Evolutionary conservation across 1,140 invertebrate species (phyloP), one percentile per base, ranked within the genome.

Genomic region (Sogatella furcifera): DNA sequence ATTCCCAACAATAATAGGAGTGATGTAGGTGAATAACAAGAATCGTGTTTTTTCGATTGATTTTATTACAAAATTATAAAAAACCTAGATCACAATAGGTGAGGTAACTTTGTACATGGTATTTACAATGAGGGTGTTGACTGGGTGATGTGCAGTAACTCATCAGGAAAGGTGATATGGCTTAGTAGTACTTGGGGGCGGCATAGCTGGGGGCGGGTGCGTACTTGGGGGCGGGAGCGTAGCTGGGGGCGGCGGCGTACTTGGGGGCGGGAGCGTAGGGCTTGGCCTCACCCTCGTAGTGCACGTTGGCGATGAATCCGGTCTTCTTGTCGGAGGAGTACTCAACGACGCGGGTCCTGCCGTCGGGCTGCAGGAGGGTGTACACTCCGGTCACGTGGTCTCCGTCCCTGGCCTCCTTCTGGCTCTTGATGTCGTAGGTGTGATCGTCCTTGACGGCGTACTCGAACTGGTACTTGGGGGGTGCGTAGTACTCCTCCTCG

Each of bases 351-450:
- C 79, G 71, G n/a, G 76, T 63, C 43, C 77, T 75, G 61, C 79
- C 79, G 55, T 66, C 63, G 4, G 61, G 60, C 17, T 66, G 55
- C 17, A 64, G 24, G 11, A 63, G 54, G 54, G 34, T 70, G 69
- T 78, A 78, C 60, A 70, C 71, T 14, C 78, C 78, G 41, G 74
- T 73, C 11, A 78, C 73, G 8, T 76, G 60, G 38, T 74, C 76
- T 52, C 77, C 76, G 55, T 73, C 71, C 11, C 78, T 60, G 17
- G 68, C 74, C 61, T 80, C 77, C 1, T 74, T 70, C 15, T 77
- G 76, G 54, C 70, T 72, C 68, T 79, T 78, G 14, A 69, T 70
- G 64, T 79, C 76, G 0, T 79, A 75, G 63, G 72, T 81, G 57
- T 73, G 62, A 5, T 68, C 66, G 59, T 79, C 78, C 14, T 73